Base-by-base conservation (phyloP, 2,113 vertebrate species). In the Ammodytes marinus region DNA sequence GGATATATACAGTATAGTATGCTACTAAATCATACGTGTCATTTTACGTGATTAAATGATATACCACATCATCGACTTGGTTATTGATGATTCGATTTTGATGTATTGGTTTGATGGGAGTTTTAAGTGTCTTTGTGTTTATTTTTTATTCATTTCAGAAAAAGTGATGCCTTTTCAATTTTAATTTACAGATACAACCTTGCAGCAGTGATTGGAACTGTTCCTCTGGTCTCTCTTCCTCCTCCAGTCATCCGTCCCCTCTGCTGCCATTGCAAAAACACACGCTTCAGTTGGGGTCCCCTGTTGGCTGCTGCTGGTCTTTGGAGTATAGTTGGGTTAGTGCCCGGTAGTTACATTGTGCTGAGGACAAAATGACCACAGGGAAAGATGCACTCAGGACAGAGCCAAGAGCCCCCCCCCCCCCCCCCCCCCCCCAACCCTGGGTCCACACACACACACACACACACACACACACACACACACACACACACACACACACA, bases 311-410 rank as follows among this genome's bases (percentile, higher is more conserved):
- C 47, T 87, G 80, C 73, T 65, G 74, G 79, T 78, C 85, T 88
- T 84, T 91, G 74, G 76, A 90, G 85, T 69, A 74, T 85, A 27
- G 27, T 89, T 93, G 92, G 90, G 88, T 82, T 82, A 42, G 54
- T 93, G 88, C 92, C 92, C 89, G 80, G 88, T 69, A 74, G 79
- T 86, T 85, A 84, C 73, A 91, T 85, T 91, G 88, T 89, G 72
- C 82, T 54, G 64, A 45, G 77, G 77, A 89, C 88, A 90, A 89
- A 91, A 84, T 89, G 89, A 86, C 91, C 85, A 91, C 83, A 81
- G 88, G 86, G 80, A 89, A 78, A 86, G 76, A 90, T 75, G 77
- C 70, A 79, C 60, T 71, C 71, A 65, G 74, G 65, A 83, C 79
- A 79, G 75, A 73, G 82, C 88, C 91, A 89, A 86, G 72, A 79